Evolutionary conservation across 2,797 vertebrate genomes (phyloP), one percentile per base, ranked within the genome.

Genomic region (Esox lucius): DNA sequence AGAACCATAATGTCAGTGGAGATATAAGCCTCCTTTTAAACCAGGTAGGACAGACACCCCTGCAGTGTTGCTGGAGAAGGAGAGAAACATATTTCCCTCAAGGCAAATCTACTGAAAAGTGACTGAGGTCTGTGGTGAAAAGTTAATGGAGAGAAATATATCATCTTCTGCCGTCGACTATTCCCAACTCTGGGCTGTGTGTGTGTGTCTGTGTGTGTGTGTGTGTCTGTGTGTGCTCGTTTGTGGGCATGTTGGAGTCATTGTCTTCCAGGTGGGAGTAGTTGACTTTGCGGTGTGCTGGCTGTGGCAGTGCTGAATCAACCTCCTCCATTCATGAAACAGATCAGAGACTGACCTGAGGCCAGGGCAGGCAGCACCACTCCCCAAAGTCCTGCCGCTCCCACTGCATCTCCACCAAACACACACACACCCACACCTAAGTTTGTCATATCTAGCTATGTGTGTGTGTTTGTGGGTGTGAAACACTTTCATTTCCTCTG

Each of bases 401-500:
- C 80, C 74, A 75, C 82, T 61, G 71, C 73, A 81, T 17, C 51
- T 53, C 51, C 19, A 75, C 68, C 2, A 72, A 67, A 81, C 72
- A 61, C 74, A 64, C 42, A 74, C 76, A 70, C 79, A 79, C 64
- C 59, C 59, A 71, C 48, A 53, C 56, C 80, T 71, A 83, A 74
- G 69, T n/a, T 51, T 8, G 19, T 31, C 15, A 28, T 26, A 49
- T 24, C 17, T 35, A n/a, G 53, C 53, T n/a, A n/a, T n/a, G n/a
- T n/a, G n/a, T n/a, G n/a, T n/a, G n/a, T n/a, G n/a, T n/a, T n/a
- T n/a, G 51, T 68, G 53, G 70, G 42, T 78, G 62, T 73, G 76
- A 78, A 81, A 81, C 26, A 79, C 85, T 91, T 91, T 93, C 81
- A 88, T 91, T 92, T 90, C 85, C 87, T 84, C 77, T 78, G 75